Evolutionary conservation across 2,888 invertebrate species (phyloP).

Genomic region (Amblyteles armatorius): DNA sequence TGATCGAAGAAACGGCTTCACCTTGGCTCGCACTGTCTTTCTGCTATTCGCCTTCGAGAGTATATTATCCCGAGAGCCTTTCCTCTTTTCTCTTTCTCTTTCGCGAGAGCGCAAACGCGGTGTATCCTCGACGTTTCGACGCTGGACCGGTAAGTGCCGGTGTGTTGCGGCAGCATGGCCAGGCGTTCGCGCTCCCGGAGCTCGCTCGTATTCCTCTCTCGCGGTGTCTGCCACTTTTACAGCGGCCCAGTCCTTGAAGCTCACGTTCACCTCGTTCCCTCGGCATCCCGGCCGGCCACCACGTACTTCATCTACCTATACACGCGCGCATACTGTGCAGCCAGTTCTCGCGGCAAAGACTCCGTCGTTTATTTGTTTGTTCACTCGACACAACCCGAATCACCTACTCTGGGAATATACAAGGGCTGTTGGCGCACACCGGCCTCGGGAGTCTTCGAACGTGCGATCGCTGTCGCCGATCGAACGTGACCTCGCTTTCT

Average conservation of each 20-base stretch:
- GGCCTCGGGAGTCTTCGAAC: slow-evolving; percentile 32
- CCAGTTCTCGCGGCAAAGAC: slow-evolving; percentile 5
- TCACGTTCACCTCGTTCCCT: slow-evolving; percentile 52
- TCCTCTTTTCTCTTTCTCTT: slow-evolving; percentile 9
- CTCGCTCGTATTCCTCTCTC: slow-evolving; percentile 48
- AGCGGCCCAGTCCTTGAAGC: slow-evolving; percentile 56
- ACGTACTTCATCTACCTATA: not conserved
- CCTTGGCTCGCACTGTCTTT: slow-evolving; percentile 36
- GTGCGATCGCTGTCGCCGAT: slow-evolving; percentile 27
- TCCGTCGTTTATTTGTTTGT: slow-evolving; percentile 49
- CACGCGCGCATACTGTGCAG: slow-evolving; percentile 12
- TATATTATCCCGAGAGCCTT: slow-evolving; percentile 22
- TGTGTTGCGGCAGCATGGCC: slow-evolving; percentile 2
- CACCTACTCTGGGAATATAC: slow-evolving; percentile 36
- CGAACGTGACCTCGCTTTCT: slow-evolving; percentile 53
- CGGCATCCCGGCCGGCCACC: slow-evolving; percentile 7
- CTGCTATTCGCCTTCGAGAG: slow-evolving; percentile 26
- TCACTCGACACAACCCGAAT: slow-evolving; percentile 43
- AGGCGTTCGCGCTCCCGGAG: slow-evolving; percentile 31
- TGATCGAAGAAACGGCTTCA: slow-evolving; percentile 35
- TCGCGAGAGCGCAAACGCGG: not conserved
- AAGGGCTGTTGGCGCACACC: slow-evolving; percentile 3
- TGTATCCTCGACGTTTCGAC: slow-evolving; percentile 15
- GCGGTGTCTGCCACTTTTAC: slow-evolving; percentile 45
- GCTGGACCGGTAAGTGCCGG: slow-evolving; percentile 14